These are phyloP conservation scores for Botia kubotai DNA, from an alignment of 2,797 vertebrate species.

Conservation along the genomic window DNA sequence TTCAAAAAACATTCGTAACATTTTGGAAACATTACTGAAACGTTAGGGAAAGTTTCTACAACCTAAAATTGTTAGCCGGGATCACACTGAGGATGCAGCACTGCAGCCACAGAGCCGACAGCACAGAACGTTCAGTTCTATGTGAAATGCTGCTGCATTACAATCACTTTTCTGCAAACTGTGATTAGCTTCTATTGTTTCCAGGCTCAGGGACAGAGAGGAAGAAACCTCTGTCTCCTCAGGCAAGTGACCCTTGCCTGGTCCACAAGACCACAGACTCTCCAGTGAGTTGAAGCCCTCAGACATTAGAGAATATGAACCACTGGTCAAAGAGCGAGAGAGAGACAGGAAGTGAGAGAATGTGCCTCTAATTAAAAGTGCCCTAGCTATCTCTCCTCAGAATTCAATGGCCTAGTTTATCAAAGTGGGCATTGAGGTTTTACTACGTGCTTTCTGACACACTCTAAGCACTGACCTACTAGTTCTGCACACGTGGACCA, in stretches of 20 bases:
- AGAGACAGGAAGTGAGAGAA: conserved; percentile 28
- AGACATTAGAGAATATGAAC: conserved; percentile 36
- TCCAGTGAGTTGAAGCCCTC: conserved; percentile 31
- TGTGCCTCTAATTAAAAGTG: conserved; percentile 67
- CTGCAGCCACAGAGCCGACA: not conserved
- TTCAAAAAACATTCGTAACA: no score
- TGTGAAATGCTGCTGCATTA: not conserved
- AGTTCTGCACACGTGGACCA: conserved; percentile 24
- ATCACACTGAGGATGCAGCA: not conserved
- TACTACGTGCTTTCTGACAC: conserved; percentile 15
- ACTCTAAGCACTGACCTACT: conserved; percentile 35
- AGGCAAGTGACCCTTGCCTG: conserved; percentile 10
- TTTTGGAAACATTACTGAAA: no score
- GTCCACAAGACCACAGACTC: conserved; percentile 35
- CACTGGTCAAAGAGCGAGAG: conserved; percentile 38
- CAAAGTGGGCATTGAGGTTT: conserved; percentile 54
- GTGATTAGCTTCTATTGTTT: conserved; percentile 18
- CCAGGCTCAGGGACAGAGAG: not conserved
- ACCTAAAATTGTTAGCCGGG: no score
- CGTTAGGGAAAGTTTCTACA: no score
- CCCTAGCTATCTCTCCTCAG: conserved; percentile 59
- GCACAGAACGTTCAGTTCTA: conserved; percentile 18
- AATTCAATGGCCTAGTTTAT: conserved; percentile 65
- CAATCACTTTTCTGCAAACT: not conserved
- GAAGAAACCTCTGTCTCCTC: not conserved